Base-by-base conservation (phyloP, 37 sponge, comb jelly and placozoan species). In the Eunapius fragilis region DNA sequence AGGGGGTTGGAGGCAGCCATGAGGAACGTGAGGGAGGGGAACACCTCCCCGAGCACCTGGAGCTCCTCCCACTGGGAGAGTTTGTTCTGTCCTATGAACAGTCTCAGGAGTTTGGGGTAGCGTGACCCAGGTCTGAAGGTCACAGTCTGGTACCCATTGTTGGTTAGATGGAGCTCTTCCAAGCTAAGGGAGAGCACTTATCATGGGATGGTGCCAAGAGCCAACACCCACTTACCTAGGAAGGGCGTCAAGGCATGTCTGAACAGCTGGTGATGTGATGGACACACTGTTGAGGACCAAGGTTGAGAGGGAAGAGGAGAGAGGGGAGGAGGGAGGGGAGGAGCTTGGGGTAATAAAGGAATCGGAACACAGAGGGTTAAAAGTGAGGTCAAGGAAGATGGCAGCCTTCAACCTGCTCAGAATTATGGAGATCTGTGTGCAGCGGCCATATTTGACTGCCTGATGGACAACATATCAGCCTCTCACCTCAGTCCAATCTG, bases 151-250 rank as follows among this genome's bases (percentile, higher is more conserved):
- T 91, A 91, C 45, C 78, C 75, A 69, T 86, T 91, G 35, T 81
- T 70, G 68, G 67, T 67, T 26, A 91, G 35, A 48, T 91, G 83
- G 3, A 91, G 91, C 74, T 91, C 91, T 36, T 86, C 70, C 30
- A 91, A 70, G 37, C 91, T 91, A 70, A 5, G 22, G 41, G 37
- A 38, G 25, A 34, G 37, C 0, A 77, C 27, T 0, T 6, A 34
- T 77, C 11, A n/a, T n/a, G n/a, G n/a, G n/a, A n/a, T n/a, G n/a
- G n/a, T n/a, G n/a, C n/a, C n/a, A 76, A 36, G 37, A 31, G 5
- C 33, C 31, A 4, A 31, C 31, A 25, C 31, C 31, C 19, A 82
- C 83, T 24, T 2, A 82, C 83, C 68, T 36, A 19, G 83, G 83
- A 32, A 82, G 38, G 30, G 70, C 9, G 13, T 28, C 41, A 19